Evolutionary conservation across 2,113 vertebrate genomes (phyloP).

Genomic region (Calidris pygmaea): DNA sequence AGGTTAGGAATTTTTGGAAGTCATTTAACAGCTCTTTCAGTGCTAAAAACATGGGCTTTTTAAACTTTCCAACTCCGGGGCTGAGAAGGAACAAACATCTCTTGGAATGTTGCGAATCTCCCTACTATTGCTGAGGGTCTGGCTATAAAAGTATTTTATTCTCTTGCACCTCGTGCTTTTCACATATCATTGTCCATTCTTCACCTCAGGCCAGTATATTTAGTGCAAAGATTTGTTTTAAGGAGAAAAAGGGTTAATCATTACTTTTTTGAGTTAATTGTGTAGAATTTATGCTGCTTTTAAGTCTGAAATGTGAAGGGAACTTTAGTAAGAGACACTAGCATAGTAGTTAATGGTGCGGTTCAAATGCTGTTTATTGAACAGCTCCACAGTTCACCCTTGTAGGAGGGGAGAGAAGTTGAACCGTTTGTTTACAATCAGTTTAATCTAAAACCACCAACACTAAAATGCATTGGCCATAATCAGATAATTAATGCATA

Average conservation of each 20-base stretch:
- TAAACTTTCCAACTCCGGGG: background rate
- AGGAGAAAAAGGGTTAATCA: background rate
- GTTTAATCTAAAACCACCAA: background rate
- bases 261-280: background rate
- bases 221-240: background rate
- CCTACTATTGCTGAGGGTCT: background rate
- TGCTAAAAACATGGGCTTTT: background rate
- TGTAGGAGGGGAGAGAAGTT: background rate
- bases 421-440: background rate
- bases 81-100: background rate
- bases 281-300: background rate
- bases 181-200: background rate
- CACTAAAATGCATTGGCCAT: background rate
- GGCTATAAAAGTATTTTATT: background rate
- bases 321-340: background rate
- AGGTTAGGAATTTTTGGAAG: background rate
- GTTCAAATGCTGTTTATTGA: conserved; percentile 7
- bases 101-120: background rate
- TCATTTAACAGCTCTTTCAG: background rate
- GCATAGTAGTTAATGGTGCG: background rate
- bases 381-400: background rate
- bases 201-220: background rate
- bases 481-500: background rate
- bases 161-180: background rate
- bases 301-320: background rate